phyloP scores from a whole-genome alignment of 30 jellyfish, hydroid and myxozoan species.

The Hydra vulgaris region DNA sequence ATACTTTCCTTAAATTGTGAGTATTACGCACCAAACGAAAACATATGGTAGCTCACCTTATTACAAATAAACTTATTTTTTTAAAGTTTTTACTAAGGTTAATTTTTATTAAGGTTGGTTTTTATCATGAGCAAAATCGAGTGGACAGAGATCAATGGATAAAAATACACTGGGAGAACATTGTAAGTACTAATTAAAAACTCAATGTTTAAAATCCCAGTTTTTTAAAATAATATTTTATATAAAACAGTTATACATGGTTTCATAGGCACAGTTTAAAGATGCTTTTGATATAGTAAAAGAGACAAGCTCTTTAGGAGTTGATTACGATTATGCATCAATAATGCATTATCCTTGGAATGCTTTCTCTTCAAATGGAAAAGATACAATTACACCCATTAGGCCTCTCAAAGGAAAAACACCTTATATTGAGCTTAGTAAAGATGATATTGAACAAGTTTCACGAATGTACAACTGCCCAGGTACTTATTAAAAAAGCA shows the following conservation, averaged over 20 bases:
- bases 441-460: conserved; percentile 51
- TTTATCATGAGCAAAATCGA: conserved; percentile 72
- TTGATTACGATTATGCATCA: conserved; percentile 64
- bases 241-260: no score
- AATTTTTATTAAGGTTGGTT: no score
- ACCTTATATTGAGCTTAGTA: conserved; percentile 55
- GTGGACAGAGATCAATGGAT: conserved; percentile 66
- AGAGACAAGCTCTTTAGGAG: conserved; percentile 59
- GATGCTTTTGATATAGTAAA: conserved; percentile 60
- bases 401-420: conserved; percentile 26
- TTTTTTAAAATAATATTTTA: no score
- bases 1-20: no score
- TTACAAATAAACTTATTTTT: no score
- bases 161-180: conserved; percentile 63
- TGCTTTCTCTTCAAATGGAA: conserved; percentile 80
- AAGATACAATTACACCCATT: conserved; percentile 46
- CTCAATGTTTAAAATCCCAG: no score
- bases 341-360: conserved; percentile 94
- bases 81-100: no score
- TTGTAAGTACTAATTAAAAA: conserved; percentile 45
- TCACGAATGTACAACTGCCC: conserved; percentile 64
- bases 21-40: no score
- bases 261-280: conserved; percentile 45
- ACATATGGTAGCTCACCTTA: no score
- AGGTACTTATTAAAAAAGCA: conserved; percentile 13